Evolutionary conservation across 2,113 vertebrate genomes (phyloP).

Genomic region (Entomyzon cyanotis): DNA sequence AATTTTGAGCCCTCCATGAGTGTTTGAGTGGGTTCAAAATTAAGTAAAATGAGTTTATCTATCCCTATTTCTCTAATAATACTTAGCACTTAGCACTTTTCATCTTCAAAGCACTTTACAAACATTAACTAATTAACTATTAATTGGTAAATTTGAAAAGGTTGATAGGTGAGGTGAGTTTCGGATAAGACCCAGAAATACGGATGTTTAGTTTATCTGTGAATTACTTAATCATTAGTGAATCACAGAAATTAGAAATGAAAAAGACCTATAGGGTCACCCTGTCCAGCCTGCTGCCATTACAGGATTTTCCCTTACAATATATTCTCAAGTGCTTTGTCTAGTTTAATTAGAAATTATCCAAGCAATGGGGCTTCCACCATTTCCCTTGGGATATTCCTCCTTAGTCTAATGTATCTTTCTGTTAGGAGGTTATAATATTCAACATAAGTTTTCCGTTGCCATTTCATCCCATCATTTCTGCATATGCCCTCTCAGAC

Average conservation of each 20-base stretch:
- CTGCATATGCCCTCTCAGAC: background rate
- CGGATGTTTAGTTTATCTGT: slow-evolving; percentile 77
- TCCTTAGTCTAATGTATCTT: slow-evolving; percentile 65
- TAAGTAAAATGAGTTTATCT: slow-evolving; percentile 74
- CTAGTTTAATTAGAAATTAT: slow-evolving; percentile 82
- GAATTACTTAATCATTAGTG: slow-evolving; percentile 81
- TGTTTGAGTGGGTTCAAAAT: slow-evolving; percentile 70
- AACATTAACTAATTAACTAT: slow-evolving; percentile 78
- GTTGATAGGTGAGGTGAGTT: slow-evolving; percentile 79
- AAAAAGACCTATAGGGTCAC: slow-evolving; percentile 66
- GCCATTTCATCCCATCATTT: slow-evolving; percentile 56
- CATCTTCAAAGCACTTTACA: slow-evolving; percentile 76
- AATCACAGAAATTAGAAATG: slow-evolving; percentile 75
- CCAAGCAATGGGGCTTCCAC: slow-evolving; percentile 76
- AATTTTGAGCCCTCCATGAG: slow-evolving; percentile 42
- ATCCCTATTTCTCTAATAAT: slow-evolving; percentile 70
- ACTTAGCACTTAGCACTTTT: slow-evolving; percentile 72
- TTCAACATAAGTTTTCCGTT: slow-evolving; percentile 58
- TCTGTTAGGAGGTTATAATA: slow-evolving; percentile 72
- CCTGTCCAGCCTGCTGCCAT: slow-evolving; percentile 62
- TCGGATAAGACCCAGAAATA: slow-evolving; percentile 74
- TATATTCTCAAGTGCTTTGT: slow-evolving; percentile 75
- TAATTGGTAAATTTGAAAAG: slow-evolving; percentile 79
- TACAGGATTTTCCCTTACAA: slow-evolving; percentile 65
- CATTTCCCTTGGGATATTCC: slow-evolving; percentile 72